Percentiles rank a stretch among this genome's conserved stretches.
Evolutionary conservation across 2,888 invertebrate genomes (phyloP).

Genomic region (Oeneis ivallda): DNA sequence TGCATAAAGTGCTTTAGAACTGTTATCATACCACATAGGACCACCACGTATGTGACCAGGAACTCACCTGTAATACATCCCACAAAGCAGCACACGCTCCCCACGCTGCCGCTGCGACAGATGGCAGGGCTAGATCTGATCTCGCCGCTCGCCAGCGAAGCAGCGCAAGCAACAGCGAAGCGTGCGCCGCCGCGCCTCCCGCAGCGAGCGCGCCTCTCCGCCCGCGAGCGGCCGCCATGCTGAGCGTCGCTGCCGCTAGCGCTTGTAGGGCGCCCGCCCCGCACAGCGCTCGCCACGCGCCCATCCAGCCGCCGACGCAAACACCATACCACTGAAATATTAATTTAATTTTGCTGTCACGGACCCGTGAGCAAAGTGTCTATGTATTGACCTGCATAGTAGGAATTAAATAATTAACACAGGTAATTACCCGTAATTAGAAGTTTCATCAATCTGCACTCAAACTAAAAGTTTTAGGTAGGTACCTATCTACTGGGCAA

Average conservation of each 20-base stretch:
- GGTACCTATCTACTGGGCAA: no score
- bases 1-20: no score
- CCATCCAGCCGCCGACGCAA: conserved; percentile 88
- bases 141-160: conserved; percentile 90
- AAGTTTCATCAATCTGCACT: no score
- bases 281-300: conserved; percentile 87
- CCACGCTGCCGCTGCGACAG: conserved; percentile 92
- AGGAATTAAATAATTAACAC: no score
- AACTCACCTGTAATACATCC: conserved; percentile 85
- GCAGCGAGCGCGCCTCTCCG: conserved; percentile 88
- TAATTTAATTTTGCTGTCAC: not conserved
- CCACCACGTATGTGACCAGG: not conserved
- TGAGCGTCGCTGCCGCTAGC: conserved; percentile 89
- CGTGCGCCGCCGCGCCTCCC: conserved; percentile 90
- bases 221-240: conserved; percentile 88
- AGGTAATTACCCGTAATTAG: no score
- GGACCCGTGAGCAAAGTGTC: no score
- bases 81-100: conserved; percentile 93
- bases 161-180: conserved; percentile 88
- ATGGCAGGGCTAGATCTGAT: conserved; percentile 90
- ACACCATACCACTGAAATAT: conserved; percentile 88
- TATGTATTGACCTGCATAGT: no score
- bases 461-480: no score
- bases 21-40: no score
- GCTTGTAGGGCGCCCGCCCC: conserved; percentile 89